A percentile compares a stretch with the other conserved stretches of the same genome.
Conservation (phyloP, 2,113 vertebrate genomes). For the Leptosomus discolor region DNA sequence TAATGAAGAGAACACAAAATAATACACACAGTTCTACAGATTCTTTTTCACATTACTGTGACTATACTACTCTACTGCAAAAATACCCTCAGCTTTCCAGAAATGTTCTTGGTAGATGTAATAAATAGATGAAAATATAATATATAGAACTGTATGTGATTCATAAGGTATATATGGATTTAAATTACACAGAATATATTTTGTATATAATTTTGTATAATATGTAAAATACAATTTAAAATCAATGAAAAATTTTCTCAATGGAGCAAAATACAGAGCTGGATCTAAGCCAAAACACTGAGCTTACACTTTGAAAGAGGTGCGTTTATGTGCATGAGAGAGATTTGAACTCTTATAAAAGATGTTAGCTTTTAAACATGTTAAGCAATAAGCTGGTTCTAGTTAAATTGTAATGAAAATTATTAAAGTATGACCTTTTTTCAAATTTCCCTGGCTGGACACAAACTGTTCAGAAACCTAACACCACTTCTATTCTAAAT, state of each 20-base stretch:
- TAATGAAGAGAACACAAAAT: background rate
- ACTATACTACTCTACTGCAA: background rate
- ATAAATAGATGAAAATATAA: background rate
- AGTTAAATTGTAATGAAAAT: background rate
- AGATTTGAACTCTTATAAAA: background rate
- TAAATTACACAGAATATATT: background rate
- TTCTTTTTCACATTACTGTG: background rate
- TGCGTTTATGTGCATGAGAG: background rate
- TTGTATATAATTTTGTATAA: background rate
- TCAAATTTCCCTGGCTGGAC: background rate
- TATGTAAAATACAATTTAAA: background rate
- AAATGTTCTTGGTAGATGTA: background rate
- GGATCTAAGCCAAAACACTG: background rate
- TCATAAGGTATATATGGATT: background rate
- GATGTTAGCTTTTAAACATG: background rate
- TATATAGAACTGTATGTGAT: background rate
- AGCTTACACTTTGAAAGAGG: background rate
- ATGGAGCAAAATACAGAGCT: background rate
- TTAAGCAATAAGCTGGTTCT: background rate
- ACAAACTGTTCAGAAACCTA: background rate
- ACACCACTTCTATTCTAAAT: background rate
- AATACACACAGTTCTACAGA: background rate
- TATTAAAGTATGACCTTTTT: background rate
- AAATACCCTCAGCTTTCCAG: background rate
- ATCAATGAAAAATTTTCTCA: background rate